These are phyloP conservation scores for Nowickia ferox DNA, from an alignment of 2,888 invertebrate species.

Conservation along the genomic window DNA sequence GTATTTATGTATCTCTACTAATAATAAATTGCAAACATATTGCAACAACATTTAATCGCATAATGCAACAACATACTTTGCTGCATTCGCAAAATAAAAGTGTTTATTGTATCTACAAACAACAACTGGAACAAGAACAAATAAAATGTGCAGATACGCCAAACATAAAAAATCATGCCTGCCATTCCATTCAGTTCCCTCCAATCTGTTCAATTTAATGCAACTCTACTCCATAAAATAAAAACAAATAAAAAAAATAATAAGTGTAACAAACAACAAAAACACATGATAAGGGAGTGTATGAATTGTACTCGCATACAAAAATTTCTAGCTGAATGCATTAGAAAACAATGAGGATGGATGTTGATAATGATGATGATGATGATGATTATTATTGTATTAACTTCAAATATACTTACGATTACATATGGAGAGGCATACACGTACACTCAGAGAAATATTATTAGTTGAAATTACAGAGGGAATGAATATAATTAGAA, in stretches of 20 bases:
- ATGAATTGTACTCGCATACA: slow-evolving; percentile 61
- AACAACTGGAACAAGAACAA: slow-evolving; percentile 5
- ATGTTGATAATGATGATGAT: slow-evolving; percentile 64
- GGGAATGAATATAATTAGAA: too few relatives aligned
- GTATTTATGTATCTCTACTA: not conserved
- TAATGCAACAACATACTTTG: slow-evolving; percentile 60
- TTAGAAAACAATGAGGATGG: slow-evolving; percentile 75
- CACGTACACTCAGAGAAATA: slow-evolving; percentile 18
- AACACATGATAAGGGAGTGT: slow-evolving; percentile 70
- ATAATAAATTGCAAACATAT: slow-evolving; percentile 72
- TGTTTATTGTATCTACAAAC: slow-evolving; percentile 55
- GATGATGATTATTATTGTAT: slow-evolving; percentile 63
- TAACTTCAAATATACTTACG: slow-evolving; percentile 23
- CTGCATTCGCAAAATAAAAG: slow-evolving; percentile 31
- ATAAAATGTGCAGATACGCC: slow-evolving; percentile 31
- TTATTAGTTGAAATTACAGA: not conserved
- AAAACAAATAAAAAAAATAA: too few relatives aligned
- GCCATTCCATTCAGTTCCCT: slow-evolving; percentile 28
- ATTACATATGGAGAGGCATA: not conserved
- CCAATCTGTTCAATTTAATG: slow-evolving; percentile 39
- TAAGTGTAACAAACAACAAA: slow-evolving; percentile 67
- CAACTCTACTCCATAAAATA: slow-evolving; percentile 59
- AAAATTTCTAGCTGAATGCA: slow-evolving; percentile 77
- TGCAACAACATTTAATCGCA: slow-evolving; percentile 70
- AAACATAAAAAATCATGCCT: slow-evolving; percentile 16